Evolutionary conservation across 2,888 invertebrate species (phyloP).

Genomic region (Cephus nigrinus): DNA sequence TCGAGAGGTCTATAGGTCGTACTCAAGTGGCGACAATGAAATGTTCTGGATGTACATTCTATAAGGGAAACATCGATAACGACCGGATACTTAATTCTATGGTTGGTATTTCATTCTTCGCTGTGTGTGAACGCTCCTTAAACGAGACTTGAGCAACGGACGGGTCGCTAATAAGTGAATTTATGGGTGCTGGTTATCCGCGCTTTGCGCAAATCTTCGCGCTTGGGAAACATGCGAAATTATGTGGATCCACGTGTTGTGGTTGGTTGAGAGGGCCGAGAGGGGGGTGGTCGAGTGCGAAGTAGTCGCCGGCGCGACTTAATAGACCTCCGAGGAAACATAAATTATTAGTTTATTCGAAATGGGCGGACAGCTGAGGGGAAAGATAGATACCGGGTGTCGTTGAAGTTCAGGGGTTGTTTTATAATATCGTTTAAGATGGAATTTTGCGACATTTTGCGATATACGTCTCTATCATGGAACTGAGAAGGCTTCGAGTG

Average conservation of each 20-base stretch:
- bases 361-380: not conserved
- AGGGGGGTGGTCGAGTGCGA: not conserved
- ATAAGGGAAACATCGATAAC: not conserved
- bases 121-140: not conserved
- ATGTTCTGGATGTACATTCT: not conserved
- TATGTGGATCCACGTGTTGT: slow-evolving; percentile 17
- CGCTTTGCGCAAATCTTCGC: not conserved
- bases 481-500: not conserved
- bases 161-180: slow-evolving; percentile 7
- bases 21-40: not conserved
- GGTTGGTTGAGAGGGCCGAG: slow-evolving; percentile 14
- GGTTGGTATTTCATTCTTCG: not conserved
- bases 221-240: slow-evolving; percentile 14
- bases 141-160: not conserved
- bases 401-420: not conserved
- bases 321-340: slow-evolving; percentile 40
- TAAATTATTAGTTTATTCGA: slow-evolving; percentile 36
- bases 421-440: not conserved
- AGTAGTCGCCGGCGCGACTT: slow-evolving; percentile 18
- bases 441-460: not conserved
- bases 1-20: not conserved
- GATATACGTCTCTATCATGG: not conserved
- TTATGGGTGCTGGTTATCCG: not conserved
- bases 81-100: not conserved
- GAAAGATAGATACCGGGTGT: not conserved